Evolutionary conservation across 2,888 invertebrate species (phyloP), one percentile per base, ranked within the genome.

Genomic region (Cosmopolites sordidus): DNA sequence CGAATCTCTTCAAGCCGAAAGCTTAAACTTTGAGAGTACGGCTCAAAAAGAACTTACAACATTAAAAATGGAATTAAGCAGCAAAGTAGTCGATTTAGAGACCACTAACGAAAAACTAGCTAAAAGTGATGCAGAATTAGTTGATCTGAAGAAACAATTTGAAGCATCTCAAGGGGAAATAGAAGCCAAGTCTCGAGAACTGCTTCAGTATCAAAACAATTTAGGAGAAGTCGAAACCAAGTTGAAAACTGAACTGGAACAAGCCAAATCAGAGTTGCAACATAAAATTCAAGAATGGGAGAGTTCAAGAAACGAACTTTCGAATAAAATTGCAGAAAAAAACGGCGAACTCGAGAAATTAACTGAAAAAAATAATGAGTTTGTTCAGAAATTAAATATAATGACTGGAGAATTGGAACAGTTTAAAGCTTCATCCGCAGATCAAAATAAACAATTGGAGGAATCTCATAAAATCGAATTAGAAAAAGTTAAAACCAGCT

Each of bases 71-170:
- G 69, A 71, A 51, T 71, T 79, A 15, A 82, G 79, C 68, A 75
- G 76, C 54, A 80, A 78, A 75, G 69, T 76, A 54, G 71, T 76
- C 66, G 81, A 82, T 65, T 66, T 79, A 57, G 81, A 81, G 70
- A 37, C 11, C 38, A 16, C 41, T 11, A 53, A 43, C 4, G 58
- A 48, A 43, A 45, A 56, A 42, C 30, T 59, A 27, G 14, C 2
- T 15, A 49, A 12, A 17, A 18, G 3, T 12, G 50, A 56, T 38
- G 14, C 22, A 8, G 43, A 44, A 42, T n/a, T 60, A n/a, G 61
- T 74, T 51, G 73, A 74, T 66, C 79, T 55, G 6, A 51, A 37
- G 22, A 39, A 78, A 58, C 64, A 77, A 75, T 65, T 58, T 16
- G 58, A 60, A 43, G 22, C 14, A n/a, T 17, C 43, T 4, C 16